phyloP scores from a whole-genome alignment of 1,140 invertebrate genomes.

The Batillaria attramentaria region DNA sequence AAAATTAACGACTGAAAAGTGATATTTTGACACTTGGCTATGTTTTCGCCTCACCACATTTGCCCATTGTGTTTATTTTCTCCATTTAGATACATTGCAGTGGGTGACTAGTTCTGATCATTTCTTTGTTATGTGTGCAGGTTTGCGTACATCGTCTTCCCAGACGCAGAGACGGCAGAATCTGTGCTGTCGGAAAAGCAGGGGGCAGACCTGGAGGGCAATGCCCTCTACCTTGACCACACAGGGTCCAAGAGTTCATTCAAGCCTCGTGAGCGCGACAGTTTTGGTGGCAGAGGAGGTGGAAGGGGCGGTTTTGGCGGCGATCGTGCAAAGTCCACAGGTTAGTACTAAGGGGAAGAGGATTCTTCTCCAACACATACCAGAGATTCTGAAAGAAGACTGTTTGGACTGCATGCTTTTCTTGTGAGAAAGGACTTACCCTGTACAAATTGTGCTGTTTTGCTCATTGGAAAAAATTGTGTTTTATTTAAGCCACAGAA shows the following conservation, averaged over 20 bases:
- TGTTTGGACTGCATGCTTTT: neutral
- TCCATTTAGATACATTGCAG: too few species aligned
- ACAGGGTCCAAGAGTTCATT: conserved; percentile 43
- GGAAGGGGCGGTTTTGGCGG: conserved; percentile 11
- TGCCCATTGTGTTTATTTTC: too few species aligned
- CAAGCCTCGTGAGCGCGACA: conserved; percentile 36
- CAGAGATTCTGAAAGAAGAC: neutral
- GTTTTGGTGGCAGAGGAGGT: conserved; percentile 25
- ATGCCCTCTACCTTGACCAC: conserved; percentile 57
- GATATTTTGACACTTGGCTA: neutral
- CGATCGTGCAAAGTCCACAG: conserved; percentile 1
- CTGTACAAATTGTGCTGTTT: conserved; percentile 1
- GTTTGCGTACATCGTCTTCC: conserved; percentile 65
- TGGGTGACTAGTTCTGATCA: too few species aligned
- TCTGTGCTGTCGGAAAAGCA: conserved; percentile 59
- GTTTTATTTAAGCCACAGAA: neutral
- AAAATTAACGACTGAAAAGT: neutral
- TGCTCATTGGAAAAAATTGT: neutral
- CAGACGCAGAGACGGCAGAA: conserved; percentile 49
- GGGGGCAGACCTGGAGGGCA: conserved; percentile 60
- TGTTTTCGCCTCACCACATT: neutral
- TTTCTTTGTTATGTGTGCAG: conserved; percentile 43
- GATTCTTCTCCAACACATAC: too few species aligned
- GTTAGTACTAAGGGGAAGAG: neutral
- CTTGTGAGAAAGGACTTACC: neutral